Conservation (phyloP, 1,140 invertebrate species). For the Drosophila kurseongensis region DNA sequence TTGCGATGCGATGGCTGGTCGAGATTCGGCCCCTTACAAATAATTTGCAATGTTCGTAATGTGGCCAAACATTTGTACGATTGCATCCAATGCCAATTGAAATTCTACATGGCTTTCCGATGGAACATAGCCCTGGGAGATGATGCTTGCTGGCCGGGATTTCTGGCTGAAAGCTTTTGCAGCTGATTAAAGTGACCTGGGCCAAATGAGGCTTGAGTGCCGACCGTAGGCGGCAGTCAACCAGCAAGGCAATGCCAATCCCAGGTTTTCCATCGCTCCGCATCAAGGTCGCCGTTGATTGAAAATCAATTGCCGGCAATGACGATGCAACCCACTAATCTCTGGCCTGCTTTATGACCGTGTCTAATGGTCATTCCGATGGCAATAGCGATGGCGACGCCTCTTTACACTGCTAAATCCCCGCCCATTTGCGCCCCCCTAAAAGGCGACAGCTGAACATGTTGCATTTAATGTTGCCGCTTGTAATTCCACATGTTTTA, state of each 20-base stretch:
- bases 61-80: conserved; percentile 25
- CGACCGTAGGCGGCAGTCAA: conserved; percentile 22
- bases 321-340: conserved; percentile 58
- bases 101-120: conserved; percentile 20
- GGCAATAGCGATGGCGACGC: conserved; percentile 1
- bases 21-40: conserved; percentile 32
- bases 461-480: conserved; percentile 66
- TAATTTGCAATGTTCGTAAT: conserved; percentile 58
- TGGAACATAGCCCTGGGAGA: conserved; percentile 16
- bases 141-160: not conserved
- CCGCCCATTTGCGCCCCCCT: not conserved
- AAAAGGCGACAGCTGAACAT: conserved; percentile 43
- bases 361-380: conserved; percentile 50
- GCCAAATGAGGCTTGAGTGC: conserved; percentile 61
- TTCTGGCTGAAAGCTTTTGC: conserved; percentile 45
- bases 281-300: conserved; percentile 64
- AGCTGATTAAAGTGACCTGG: conserved; percentile 44
- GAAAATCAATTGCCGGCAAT: conserved; percentile 73
- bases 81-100: conserved; percentile 33
- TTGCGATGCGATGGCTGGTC: too few species aligned
- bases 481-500: conserved; percentile 75
- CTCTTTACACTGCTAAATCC: conserved; percentile 1
- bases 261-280: conserved; percentile 24
- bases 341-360: conserved; percentile 51
- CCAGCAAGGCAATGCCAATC: conserved; percentile 29